Percentiles rank a stretch among this genome's conserved stretches.
phyloP scores from a whole-genome alignment of 2,113 vertebrate species.

The Syngnathus typhle region DNA sequence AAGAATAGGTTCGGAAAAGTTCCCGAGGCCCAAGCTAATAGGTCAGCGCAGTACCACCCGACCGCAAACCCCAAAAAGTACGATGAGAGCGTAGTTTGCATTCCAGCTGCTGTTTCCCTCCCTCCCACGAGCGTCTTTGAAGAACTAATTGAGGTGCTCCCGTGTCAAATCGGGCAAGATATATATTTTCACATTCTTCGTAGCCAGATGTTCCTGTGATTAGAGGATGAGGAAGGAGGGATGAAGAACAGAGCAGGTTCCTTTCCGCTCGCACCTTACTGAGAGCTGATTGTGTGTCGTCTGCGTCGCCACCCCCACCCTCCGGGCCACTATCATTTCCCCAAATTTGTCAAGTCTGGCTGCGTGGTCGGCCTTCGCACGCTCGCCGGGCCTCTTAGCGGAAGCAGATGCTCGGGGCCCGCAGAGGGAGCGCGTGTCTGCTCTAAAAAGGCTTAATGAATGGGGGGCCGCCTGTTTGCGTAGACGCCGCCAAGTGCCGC shows the following conservation, averaged over 20 bases:
- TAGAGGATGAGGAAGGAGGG: conserved; percentile 45
- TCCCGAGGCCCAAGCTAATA: not conserved
- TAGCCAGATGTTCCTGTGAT: conserved; percentile 66
- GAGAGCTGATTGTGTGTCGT: conserved; percentile 25
- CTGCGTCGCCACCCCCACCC: not conserved
- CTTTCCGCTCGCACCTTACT: conserved; percentile 19
- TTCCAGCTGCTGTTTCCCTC: conserved; percentile 1
- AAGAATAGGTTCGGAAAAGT: no score
- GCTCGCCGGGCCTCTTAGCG: conserved; percentile 21
- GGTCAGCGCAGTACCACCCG: not conserved
- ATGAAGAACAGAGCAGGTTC: conserved; percentile 32
- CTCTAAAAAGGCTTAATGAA: conserved; percentile 71
- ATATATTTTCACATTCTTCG: conserved; percentile 41
- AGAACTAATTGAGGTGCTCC: conserved; percentile 26
- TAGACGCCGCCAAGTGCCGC: conserved; percentile 59
- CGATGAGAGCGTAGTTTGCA: not conserved
- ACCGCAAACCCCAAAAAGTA: not conserved
- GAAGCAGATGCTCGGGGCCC: conserved; percentile 67
- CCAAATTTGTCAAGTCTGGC: conserved; percentile 18
- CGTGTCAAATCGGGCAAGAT: conserved; percentile 36
- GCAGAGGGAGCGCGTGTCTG: conserved; percentile 60
- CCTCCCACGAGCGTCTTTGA: conserved; percentile 36
- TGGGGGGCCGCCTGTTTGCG: conserved; percentile 66
- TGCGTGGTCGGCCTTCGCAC: not conserved
- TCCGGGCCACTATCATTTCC: conserved; percentile 26